Evolutionary conservation across 2,888 invertebrate species (phyloP), one percentile per base, ranked within the genome.

Genomic region (Caenorhabditis doughertyi): DNA sequence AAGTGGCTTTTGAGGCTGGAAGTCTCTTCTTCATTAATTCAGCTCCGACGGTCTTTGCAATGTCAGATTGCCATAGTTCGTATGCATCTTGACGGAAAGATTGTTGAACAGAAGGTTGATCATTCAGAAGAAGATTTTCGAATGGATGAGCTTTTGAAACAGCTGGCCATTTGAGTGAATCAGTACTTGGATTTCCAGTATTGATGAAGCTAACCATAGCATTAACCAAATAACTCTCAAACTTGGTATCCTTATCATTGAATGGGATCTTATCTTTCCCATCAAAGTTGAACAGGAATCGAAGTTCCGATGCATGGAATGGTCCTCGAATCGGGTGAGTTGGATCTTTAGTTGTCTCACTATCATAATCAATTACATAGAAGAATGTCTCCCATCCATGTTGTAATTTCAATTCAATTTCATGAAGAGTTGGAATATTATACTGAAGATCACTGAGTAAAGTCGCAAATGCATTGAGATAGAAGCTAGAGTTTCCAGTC

Each of bases 361-460:
- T 83, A 4, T 79, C 84, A 53, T 84, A 84, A 64, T 85, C 84
- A 47, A 84, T 84, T 8, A 85, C 83, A 60, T 84, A 87, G 51
- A 84, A 84, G 25, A 18, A 85, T 2, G 85, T 85, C 49, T 79
- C 79, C 87, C 87, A 87, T 21, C 74, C 80, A 39, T 83, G 55
- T 27, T 84, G 39, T 4, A 77, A 18, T 29, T 87, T 87, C 29
- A 88, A 56, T 39, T 87, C 87, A 11, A 87, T 47, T 51, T 88
- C 88, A 32, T 88, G 88, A 25, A 85, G 85, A 27, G 81, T 77
- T 11, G 88, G 88, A n/a, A 88, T 82, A 47, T 84, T 80, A 73
- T 85, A 88, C 25, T 85, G 82, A 9, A 88, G 84, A 68, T 88
- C 88, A 62, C 86, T 85, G 42, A 84, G 76, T 25, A 88, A 67